Conservation (phyloP, 2,888 invertebrate species). For the Drosophila robusta region DNA sequence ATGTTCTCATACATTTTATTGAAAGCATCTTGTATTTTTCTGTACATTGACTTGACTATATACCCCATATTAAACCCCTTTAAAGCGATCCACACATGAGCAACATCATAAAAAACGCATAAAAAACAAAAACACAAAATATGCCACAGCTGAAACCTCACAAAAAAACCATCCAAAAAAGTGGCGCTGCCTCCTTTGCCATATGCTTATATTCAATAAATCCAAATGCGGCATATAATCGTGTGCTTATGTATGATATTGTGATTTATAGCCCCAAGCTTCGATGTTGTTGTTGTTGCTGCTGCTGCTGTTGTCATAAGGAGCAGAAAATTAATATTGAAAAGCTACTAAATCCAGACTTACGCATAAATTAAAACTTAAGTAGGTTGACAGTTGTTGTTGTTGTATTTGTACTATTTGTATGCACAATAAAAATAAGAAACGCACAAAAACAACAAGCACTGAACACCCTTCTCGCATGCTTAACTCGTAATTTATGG, state of each 20-base stretch:
- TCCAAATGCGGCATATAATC: slow-evolving; percentile 66
- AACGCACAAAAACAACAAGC: slow-evolving; percentile 12
- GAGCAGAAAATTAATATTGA: slow-evolving; percentile 76
- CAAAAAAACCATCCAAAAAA: slow-evolving; percentile 13
- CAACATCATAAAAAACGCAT: slow-evolving; percentile 27
- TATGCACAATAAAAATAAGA: slow-evolving; percentile 35
- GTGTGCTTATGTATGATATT: slow-evolving; percentile 72
- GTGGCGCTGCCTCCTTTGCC: slow-evolving; percentile 34
- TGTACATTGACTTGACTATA: slow-evolving; percentile 4
- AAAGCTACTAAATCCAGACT: slow-evolving; percentile 77
- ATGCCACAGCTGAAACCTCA: slow-evolving; percentile 31
- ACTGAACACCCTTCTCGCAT: slow-evolving; percentile 54
- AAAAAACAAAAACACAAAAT: slow-evolving; percentile 30
- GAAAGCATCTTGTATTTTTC: background rate
- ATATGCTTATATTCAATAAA: slow-evolving; percentile 59
- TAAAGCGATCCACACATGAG: slow-evolving; percentile 10
- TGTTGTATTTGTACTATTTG: slow-evolving; percentile 53
- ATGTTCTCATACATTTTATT: background rate
- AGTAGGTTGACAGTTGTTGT: slow-evolving; percentile 63
- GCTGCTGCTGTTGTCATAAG: slow-evolving; percentile 45
- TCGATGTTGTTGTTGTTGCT: slow-evolving; percentile 20
- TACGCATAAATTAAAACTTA: slow-evolving; percentile 76
- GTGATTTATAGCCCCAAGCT: slow-evolving; percentile 65
- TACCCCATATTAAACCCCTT: slow-evolving; percentile 36
- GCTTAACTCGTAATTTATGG: slow-evolving; percentile 69